Base-by-base conservation (phyloP, 2,888 invertebrate species). In the Linnaemya tessellans region DNA sequence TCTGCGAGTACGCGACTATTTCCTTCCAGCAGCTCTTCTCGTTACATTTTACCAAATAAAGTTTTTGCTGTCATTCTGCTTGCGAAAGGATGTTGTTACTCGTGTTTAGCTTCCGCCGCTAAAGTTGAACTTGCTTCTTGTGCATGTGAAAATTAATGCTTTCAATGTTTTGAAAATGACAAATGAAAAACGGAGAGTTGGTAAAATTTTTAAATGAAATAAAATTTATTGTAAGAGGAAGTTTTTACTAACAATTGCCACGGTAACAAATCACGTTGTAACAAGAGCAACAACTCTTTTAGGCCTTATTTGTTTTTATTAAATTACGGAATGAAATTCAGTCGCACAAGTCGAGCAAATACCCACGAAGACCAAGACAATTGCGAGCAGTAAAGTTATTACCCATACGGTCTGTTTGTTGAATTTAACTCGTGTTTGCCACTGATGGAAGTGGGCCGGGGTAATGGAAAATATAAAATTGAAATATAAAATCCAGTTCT, bases 41-140 rank as follows among this genome's bases (percentile, higher is more conserved):
- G 4, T 46, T n/a, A 18, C 49, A 49, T 18, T 4, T 49, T 49
- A 7, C 49, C 8, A 9, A 18, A 49, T 49, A 49, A 46, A 10
- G 46, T n/a, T 15, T 5, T 30, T 30, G 30, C 30, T 30, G 30
- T 30, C 18, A 18, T 18, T 56, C 13, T 56, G 18, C 35, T 30
- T 15, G 41, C 54, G 7, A 9, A 20, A 54, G 68, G 54, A 70
- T 56, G 20, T 56, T 25, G 41, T 56, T 70, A 43, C 25, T 70
- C 41, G 15, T 15, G 43, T 54, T 51, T 75, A 25, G 64, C 74
- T 54, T 75, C 74, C 74, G 74, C 20, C 41, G 64, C 22, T 54
- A 38, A 30, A 58, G 30, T 58, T 58, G 58, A 25, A 58, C 3
- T 58, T 58, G 8, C 30, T 58, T 51, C 18, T 20, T 15, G 11